These are phyloP conservation scores for Colaptes auratus DNA, from an alignment of 2,113 vertebrate genomes.

Conservation along the genomic window DNA sequence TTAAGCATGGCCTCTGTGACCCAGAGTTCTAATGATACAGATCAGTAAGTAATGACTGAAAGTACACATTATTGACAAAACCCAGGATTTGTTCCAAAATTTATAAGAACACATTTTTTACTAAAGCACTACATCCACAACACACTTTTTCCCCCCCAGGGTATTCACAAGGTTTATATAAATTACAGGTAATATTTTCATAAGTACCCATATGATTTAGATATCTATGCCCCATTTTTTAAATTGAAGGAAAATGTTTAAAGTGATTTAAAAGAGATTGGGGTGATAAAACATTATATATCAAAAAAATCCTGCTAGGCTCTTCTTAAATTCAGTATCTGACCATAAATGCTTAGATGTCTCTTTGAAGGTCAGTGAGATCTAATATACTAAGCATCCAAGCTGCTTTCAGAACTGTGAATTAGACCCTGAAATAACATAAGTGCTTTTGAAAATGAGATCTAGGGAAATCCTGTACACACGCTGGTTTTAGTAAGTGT, in stretches of 20 bases:
- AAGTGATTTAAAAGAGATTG: constrained; percentile 36
- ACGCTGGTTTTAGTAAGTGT: neutral
- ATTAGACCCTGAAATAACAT: constrained; percentile 12
- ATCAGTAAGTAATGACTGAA: constrained; percentile 29
- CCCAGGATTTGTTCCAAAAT: neutral
- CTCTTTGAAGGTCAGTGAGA: constrained; percentile 53
- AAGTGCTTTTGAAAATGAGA: constrained; percentile 34
- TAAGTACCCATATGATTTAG: neutral
- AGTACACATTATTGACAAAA: constrained; percentile 10
- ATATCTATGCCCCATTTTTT: constrained; percentile 9
- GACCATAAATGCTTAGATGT: constrained; percentile 30
- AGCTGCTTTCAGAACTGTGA: constrained; percentile 38
- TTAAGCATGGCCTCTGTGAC: constrained; percentile 1
- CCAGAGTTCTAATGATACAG: constrained; percentile 21
- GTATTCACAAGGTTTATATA: constrained; percentile 35
- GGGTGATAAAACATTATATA: neutral
- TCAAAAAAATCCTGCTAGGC: neutral
- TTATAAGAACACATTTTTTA: neutral
- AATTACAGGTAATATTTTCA: constrained; percentile 45
- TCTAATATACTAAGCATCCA: constrained; percentile 30
- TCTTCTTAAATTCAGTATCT: neutral
- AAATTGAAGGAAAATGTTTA: constrained; percentile 44
- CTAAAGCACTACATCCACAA: neutral
- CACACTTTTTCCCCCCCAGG: neutral
- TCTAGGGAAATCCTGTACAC: neutral